These are phyloP conservation scores for Hippoglossus stenolepis DNA, from an alignment of 2,113 vertebrate species.

Conservation along the genomic window DNA sequence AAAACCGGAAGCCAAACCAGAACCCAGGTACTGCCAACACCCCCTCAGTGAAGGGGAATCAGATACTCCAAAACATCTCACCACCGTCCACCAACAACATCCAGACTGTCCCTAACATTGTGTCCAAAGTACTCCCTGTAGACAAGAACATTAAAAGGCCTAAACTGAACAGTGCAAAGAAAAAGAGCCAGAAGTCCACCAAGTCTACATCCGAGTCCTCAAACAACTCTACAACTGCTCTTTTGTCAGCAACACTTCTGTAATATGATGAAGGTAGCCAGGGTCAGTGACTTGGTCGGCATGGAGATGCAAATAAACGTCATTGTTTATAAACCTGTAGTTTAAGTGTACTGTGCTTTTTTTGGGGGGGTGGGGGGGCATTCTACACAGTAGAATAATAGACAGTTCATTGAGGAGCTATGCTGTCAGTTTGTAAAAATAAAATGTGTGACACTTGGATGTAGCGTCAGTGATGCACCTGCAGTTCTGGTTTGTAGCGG, in stretches of 20 bases:
- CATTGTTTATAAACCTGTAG: background rate
- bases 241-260: background rate
- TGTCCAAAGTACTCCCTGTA: background rate
- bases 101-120: slow-evolving; percentile 3
- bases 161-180: slow-evolving; percentile 34
- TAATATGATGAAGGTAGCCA: background rate
- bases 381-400: background rate
- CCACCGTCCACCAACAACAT: slow-evolving; percentile 18
- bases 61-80: slow-evolving; percentile 2
- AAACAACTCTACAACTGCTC: background rate
- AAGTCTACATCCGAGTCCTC: background rate
- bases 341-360: background rate
- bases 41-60: slow-evolving; percentile 6
- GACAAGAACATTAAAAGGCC: background rate
- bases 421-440: background rate
- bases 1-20: slow-evolving; percentile 36
- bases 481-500: too few relatives aligned
- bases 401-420: background rate
- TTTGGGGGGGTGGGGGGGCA: background rate
- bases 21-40: background rate
- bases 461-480: too few relatives aligned
- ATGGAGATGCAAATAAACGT: too few relatives aligned
- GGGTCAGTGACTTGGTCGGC: background rate
- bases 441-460: background rate
- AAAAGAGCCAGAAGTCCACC: background rate